Evolutionary conservation across 92 coral and sea anemone species (phyloP), one percentile per base, ranked within the genome.

Genomic region (Blastomussa wellsi): DNA sequence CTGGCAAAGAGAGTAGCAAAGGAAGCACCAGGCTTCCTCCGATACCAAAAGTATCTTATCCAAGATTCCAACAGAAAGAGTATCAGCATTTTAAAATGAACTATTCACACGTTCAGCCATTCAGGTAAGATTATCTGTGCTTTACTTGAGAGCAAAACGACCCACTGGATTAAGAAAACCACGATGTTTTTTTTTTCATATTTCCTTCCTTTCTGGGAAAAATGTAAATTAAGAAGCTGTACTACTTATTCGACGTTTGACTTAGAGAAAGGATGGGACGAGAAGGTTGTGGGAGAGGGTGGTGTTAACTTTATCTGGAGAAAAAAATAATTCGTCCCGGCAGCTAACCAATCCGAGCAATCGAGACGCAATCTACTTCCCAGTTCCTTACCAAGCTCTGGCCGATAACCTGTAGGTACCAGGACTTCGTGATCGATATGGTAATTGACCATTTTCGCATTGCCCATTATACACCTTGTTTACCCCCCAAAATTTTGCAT

Each of bases 11-110:
- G 33, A 51, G 64, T 22, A 82, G 65, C 26, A 83, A 78, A 53
- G 98, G 98, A 4, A 94, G 98, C 44, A 94, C 98, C 26, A 84
- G 92, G 38, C 85, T 94, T 19, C 98, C 98, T 8, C 98, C 98
- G 32, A 92, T 94, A 37, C 98, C 98, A 32, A 94, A 94, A 75
- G 98, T 94, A 70, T 49, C 87, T 20, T 90, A 90, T 71, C 93
- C 98, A 10, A 87, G 82, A 76, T 74, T 92, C 83, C 87, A 92
- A 37, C 85, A 91, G 17, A 80, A 87, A 4, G 78, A 88, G 7
- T 94, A 92, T 67, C 92, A 88, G 33, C 98, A 94, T 67, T 94
- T 94, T 77, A 90, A 90, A 79, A 92, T 94, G 98, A 88, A 92
- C 81, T 94, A 94, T 69, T 89, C 95, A 19, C 98, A 94, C 38